Conservation (phyloP, 2,888 invertebrate species). For the Zelleria hepariella region DNA sequence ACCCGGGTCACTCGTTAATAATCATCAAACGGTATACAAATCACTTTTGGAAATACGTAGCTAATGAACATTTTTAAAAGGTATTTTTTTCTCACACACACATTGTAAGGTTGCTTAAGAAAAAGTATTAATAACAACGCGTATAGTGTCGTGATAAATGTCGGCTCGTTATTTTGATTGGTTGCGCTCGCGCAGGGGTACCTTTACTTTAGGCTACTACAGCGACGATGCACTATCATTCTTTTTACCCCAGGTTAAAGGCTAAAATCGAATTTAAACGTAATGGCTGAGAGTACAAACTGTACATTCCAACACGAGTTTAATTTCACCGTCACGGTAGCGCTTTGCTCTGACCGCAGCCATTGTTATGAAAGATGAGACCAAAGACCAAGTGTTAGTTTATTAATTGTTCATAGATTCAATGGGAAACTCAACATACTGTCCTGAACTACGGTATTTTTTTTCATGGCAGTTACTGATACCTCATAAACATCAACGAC, state of each 20-base stretch:
- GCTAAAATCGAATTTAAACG: neutral
- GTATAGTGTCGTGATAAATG: constrained; percentile 25
- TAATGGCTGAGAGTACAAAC: neutral
- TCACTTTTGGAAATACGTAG: neutral
- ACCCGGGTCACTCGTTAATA: neutral
- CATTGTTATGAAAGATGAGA: neutral
- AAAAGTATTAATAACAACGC: constrained; percentile 1
- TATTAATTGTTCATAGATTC: neutral
- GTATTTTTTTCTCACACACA: neutral
- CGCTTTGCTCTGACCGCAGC: constrained; percentile 1
- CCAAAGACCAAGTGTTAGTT: neutral
- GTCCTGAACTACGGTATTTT: too few relatives aligned
- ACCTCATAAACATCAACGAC: too few relatives aligned
- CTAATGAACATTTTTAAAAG: neutral
- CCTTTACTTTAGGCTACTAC: neutral
- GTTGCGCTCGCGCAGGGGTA: constrained; percentile 13
- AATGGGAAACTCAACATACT: too few relatives aligned
- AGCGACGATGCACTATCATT: neutral
- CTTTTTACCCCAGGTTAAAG: neutral
- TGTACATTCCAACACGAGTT: constrained; percentile 16
- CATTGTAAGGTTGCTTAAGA: neutral
- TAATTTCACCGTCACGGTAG: constrained; percentile 4
- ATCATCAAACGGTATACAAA: neutral
- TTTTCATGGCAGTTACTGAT: too few relatives aligned
- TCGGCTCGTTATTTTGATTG: constrained; percentile 28